Conservation (phyloP, 2,797 vertebrate genomes). For the Hephaestus fuliginosus region DNA sequence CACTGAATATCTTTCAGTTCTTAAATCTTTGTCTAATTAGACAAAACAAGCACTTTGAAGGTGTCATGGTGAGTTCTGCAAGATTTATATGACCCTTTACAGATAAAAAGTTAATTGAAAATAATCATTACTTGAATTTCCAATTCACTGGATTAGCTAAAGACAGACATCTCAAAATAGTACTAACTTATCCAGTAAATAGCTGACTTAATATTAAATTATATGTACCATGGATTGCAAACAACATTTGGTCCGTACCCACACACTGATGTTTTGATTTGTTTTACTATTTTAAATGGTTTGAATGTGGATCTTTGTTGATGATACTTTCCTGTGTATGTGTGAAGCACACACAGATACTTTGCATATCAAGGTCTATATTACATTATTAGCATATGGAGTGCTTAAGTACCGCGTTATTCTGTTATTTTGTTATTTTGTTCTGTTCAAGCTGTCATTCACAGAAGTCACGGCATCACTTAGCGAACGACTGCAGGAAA, state of each 20-base stretch:
- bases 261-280: neutral
- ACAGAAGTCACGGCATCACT: constrained; percentile 13
- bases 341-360: neutral
- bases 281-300: neutral
- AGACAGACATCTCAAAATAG: neutral
- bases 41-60: neutral
- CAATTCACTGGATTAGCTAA: neutral
- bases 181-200: neutral
- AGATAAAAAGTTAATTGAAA: neutral
- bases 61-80: neutral
- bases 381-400: constrained; percentile 2
- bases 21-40: neutral
- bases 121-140: neutral
- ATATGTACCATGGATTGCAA: no score
- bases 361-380: neutral
- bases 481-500: constrained; percentile 6
- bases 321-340: no score
- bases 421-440: constrained; percentile 15
- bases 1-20: neutral
- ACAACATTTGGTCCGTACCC: neutral
- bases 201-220: neutral
- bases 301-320: no score
- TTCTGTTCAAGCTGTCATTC: neutral
- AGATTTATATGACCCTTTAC: neutral
- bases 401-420: neutral